Conservation (phyloP, 2,113 vertebrate genomes). For the Paradoxurus hermaphroditus region DNA sequence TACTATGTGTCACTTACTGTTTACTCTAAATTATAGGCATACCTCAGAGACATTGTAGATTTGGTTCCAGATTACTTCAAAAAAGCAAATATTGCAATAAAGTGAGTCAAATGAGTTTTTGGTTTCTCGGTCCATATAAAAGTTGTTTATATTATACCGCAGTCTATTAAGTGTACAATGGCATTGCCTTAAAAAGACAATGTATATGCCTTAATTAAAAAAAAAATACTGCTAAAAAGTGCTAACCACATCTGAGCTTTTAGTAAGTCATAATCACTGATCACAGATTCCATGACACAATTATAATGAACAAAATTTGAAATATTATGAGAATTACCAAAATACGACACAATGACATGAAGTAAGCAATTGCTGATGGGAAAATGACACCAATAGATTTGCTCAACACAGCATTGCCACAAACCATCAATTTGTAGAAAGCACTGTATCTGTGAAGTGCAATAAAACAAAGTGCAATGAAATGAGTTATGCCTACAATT, state of each 20-base stretch:
- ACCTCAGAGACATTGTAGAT: neutral
- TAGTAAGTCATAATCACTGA: neutral
- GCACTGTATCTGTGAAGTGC: neutral
- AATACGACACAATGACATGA: neutral
- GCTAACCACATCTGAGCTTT: neutral
- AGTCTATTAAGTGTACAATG: neutral
- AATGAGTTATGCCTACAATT: neutral
- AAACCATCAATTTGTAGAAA: neutral
- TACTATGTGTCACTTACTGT: neutral
- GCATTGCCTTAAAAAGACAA: neutral
- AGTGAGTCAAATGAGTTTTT: neutral
- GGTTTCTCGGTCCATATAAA: neutral
- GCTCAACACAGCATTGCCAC: neutral
- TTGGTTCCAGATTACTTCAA: neutral
- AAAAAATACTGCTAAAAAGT: neutral
- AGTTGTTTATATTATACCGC: neutral
- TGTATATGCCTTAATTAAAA: neutral
- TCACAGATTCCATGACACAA: neutral
- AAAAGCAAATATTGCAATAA: neutral
- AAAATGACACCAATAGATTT: neutral
- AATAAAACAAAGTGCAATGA: neutral
- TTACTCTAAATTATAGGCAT: neutral
- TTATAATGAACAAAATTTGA: neutral
- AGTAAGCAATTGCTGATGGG: neutral
- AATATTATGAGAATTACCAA: neutral